A percentile compares a stretch with the other conserved stretches of the same genome.
Conservation (phyloP, 2,797 vertebrate genomes). For the Mormyrus proboscirostris region DNA sequence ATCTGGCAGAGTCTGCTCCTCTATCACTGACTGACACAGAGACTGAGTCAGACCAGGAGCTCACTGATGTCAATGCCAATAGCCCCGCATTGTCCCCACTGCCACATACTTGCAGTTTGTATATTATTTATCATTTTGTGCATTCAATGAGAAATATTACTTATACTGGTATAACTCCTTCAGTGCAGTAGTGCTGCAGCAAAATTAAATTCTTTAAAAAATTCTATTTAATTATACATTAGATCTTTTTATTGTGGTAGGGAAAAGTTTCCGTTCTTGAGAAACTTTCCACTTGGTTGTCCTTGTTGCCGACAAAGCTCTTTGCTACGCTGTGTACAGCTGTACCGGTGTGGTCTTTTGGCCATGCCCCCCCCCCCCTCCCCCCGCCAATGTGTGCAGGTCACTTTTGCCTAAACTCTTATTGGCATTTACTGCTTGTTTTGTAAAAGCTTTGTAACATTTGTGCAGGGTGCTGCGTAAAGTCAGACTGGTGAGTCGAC, state of each 20-base stretch:
- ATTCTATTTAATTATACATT: not conserved
- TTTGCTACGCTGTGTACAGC: not conserved
- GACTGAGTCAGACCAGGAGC: not conserved
- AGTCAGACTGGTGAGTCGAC: not conserved
- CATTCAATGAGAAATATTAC: not conserved
- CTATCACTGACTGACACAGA: not conserved
- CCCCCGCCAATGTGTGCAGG: not conserved
- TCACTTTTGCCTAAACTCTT: not conserved
- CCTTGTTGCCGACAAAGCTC: not conserved
- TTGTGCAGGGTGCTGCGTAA: not conserved
- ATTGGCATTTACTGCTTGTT: constrained; percentile 23
- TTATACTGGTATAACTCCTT: not conserved
- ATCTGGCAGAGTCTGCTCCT: not conserved
- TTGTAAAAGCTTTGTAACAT: constrained; percentile 23
- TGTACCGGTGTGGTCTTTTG: not conserved
- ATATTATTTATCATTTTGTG: not conserved
- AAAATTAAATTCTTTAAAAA: not conserved
- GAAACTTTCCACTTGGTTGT: not conserved
- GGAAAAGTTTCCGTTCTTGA: not conserved
- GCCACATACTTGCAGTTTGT: not conserved
- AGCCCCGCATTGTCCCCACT: not conserved
- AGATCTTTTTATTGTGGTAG: not conserved
- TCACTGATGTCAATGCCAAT: not conserved
- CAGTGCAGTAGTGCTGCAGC: not conserved
- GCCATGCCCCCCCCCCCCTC: not conserved